Percentiles rank a stretch among this genome's conserved stretches.
phyloP scores from a whole-genome alignment of 2,888 invertebrate species.

The Acronicta aceris region DNA sequence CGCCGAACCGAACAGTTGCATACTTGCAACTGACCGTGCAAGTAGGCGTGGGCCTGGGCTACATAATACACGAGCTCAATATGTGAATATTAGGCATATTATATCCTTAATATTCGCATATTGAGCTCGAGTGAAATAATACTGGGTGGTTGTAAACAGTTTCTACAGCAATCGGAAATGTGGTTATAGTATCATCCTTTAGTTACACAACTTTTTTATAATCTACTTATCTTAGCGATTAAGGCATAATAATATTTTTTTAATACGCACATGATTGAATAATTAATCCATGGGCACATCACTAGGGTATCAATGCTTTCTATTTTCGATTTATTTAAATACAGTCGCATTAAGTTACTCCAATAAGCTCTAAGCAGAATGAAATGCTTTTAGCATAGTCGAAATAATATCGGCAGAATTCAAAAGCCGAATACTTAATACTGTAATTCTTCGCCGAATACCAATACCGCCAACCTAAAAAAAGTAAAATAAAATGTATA shows the following conservation, averaged over 20 bases:
- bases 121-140: too few species aligned
- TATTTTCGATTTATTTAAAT: too few species aligned
- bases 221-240: too few species aligned
- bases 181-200: too few species aligned
- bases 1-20: conserved; percentile 18
- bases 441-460: conserved; percentile 18
- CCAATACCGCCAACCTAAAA: conserved; percentile 29
- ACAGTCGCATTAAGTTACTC: background rate
- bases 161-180: too few species aligned
- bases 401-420: conserved; percentile 29
- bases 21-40: conserved; percentile 35
- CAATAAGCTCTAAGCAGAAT: conserved; percentile 2
- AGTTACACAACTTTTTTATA: too few species aligned
- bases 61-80: conserved; percentile 18
- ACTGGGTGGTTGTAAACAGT: too few species aligned
- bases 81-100: conserved; percentile 24
- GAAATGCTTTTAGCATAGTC: conserved; percentile 34
- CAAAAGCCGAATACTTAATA: conserved; percentile 22
- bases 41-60: conserved; percentile 38
- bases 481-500: conserved; percentile 50
- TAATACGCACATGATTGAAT: too few species aligned
- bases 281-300: too few species aligned
- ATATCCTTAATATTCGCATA: background rate
- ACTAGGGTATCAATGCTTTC: too few species aligned
- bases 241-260: too few species aligned